A percentile compares a stretch with the other conserved stretches of the same genome.
Evolutionary conservation across 2,888 invertebrate genomes (phyloP).

Genomic region (Sylvicola cinctus): DNA sequence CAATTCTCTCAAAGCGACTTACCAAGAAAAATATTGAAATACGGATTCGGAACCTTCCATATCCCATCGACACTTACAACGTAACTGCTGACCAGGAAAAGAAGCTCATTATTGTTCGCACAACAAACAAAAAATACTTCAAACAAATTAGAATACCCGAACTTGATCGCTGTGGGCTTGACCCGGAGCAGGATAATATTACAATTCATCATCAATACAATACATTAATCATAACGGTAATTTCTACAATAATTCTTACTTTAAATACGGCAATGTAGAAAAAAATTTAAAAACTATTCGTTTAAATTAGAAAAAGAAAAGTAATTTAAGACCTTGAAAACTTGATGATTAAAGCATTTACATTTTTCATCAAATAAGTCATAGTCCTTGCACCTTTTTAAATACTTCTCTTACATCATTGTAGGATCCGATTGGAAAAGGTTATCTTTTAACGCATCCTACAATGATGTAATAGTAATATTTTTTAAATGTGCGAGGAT

Average conservation of each 20-base stretch:
- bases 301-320: too few species aligned
- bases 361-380: too few species aligned
- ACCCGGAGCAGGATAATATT: conserved; percentile 40
- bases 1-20: conserved; percentile 43
- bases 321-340: too few species aligned
- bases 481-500: too few species aligned
- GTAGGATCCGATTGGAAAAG: too few species aligned
- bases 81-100: conserved; percentile 43
- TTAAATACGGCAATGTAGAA: too few species aligned
- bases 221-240: conserved; percentile 53
- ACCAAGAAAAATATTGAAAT: conserved; percentile 60
- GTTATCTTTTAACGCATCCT: too few species aligned
- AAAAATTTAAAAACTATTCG: too few species aligned
- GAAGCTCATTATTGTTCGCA: conserved; percentile 42
- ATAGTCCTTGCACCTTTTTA: too few species aligned
- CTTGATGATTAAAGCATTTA: too few species aligned
- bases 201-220: conserved; percentile 49
- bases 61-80: conserved; percentile 46
- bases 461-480: too few species aligned
- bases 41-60: conserved; percentile 61
- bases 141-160: conserved; percentile 52
- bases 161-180: conserved; percentile 38
- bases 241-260: too few species aligned
- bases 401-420: conserved; percentile 13
- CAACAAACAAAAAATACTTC: conserved; percentile 64